Percentiles rank a stretch among this genome's conserved stretches.
phyloP scores from a whole-genome alignment of 2,113 vertebrate species.

The Motacilla tschutschensis region DNA sequence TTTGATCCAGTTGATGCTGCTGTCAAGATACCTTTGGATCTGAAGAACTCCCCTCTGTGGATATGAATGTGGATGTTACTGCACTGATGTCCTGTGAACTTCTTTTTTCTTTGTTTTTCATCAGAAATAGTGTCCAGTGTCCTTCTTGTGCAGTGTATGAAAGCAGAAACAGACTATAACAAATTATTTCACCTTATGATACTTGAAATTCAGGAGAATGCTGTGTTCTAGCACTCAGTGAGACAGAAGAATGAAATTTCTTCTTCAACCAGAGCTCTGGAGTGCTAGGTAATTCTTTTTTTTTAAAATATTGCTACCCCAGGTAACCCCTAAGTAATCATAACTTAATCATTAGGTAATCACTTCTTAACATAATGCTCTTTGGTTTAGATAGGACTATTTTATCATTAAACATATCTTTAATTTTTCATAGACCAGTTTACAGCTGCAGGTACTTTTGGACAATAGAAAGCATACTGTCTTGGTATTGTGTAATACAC shows the following conservation, averaged over 20 bases:
- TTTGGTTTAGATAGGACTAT: background rate
- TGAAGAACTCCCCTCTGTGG: background rate
- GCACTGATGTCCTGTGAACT: background rate
- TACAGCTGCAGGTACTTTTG: background rate
- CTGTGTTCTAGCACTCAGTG: background rate
- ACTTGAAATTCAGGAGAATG: background rate
- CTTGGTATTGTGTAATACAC: background rate
- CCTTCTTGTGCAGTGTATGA: background rate
- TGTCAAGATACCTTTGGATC: background rate
- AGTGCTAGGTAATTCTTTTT: background rate
- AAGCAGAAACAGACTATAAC: background rate
- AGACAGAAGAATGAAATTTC: background rate
- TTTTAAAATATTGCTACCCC: background rate
- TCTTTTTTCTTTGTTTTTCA: background rate
- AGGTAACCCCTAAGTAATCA: background rate
- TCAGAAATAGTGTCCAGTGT: background rate
- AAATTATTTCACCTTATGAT: background rate
- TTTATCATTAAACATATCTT: background rate
- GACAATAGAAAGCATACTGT: background rate
- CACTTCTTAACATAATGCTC: background rate
- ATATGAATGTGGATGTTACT: background rate
- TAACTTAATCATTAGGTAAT: background rate
- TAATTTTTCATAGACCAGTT: background rate
- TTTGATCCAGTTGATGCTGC: background rate
- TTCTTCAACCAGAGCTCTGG: background rate